Evolutionary conservation across 2,888 invertebrate genomes (phyloP).

Genomic region (Oscheius sp.): DNA sequence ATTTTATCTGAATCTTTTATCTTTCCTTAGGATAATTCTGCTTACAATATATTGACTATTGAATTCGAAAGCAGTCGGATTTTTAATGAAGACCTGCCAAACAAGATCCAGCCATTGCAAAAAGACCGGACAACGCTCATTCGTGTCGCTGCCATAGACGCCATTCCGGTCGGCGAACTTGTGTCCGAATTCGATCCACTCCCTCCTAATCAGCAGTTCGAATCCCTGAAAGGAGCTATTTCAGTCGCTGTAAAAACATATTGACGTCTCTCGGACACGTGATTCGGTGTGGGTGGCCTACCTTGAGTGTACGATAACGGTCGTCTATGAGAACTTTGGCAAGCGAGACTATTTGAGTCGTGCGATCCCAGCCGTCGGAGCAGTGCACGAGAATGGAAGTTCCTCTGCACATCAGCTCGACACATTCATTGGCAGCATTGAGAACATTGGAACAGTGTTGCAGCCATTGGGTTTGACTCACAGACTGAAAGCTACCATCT

Average conservation of each 20-base stretch:
- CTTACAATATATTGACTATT: slow-evolving; percentile 90
- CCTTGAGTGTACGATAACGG: slow-evolving; percentile 88
- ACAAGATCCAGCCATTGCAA: slow-evolving; percentile 97
- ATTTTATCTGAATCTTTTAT: slow-evolving; percentile 83
- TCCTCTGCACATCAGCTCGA: slow-evolving; percentile 75
- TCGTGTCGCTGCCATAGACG: slow-evolving; percentile 79
- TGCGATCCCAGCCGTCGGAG: slow-evolving; percentile 98
- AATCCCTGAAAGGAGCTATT: slow-evolving; percentile 80
- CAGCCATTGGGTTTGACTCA: slow-evolving; percentile 65
- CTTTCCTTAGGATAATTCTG: not conserved
- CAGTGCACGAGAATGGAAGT: slow-evolving; percentile 95
- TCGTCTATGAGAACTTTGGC: slow-evolving; percentile 93
- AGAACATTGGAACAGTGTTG: slow-evolving; percentile 57
- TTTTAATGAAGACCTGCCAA: slow-evolving; percentile 81
- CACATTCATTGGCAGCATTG: slow-evolving; percentile 46
- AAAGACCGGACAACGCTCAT: slow-evolving; percentile 96
- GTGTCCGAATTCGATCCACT: slow-evolving; percentile 98
- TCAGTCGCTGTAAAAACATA: slow-evolving; percentile 12
- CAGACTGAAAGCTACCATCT: slow-evolving; percentile 39
- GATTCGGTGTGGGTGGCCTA: not conserved
- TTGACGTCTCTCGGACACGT: not conserved
- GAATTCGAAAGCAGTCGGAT: slow-evolving; percentile 92
- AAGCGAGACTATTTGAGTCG: slow-evolving; percentile 93
- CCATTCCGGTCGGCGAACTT: slow-evolving; percentile 91
- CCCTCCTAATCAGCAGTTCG: slow-evolving; percentile 89